Evolutionary conservation across 2,888 invertebrate genomes (phyloP), one percentile per base, ranked within the genome.

Genomic region (Ethmia dodecea): DNA sequence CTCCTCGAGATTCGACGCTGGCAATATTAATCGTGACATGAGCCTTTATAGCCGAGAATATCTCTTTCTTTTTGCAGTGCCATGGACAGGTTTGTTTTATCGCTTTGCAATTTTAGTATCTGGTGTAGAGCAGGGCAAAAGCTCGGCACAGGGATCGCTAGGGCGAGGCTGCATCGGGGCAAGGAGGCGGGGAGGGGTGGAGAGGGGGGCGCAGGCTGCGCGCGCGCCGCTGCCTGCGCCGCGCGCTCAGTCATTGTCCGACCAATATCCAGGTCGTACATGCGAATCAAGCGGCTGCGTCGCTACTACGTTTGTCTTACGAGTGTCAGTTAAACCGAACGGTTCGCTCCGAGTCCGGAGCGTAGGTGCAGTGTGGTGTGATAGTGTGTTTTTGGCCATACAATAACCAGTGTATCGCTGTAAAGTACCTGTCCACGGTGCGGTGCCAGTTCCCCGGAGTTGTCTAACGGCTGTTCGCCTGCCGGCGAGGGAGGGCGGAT

Each of bases 321-420:
- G 70, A 71, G 80, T 75, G 75, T 67, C 75, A 73, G 76, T 76
- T 72, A 69, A 26, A 55, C n/a, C 65, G 68, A 76, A 72, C 76
- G 72, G 73, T 72, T 62, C 53, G 64, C 76, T 76, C 72, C 68
- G 57, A 65, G 54, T 65, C 57, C 51, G 74, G 77, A 78, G 80
- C 71, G 62, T 62, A 68, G 70, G 77, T 83, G 78, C 60, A 75
- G 86, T 86, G 84, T 60, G 67, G 54, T 64, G 83, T 84, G 84
- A 79, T 74, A 60, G 84, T 84, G 84, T 83, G 79, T 79, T 83
- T 86, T 69, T 76, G 73, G 86, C 78, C 60, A 69, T 86, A 86
- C 81, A 78, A 68, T 61, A 58, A 59, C 62, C 65, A 72, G 83
- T 86, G 86, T 86, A 86, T 83, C 66, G 72, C 84, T 80, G 72